Evolutionary conservation across 2,797 vertebrate species (phyloP).

Genomic region (Gallinago nigripennis): DNA sequence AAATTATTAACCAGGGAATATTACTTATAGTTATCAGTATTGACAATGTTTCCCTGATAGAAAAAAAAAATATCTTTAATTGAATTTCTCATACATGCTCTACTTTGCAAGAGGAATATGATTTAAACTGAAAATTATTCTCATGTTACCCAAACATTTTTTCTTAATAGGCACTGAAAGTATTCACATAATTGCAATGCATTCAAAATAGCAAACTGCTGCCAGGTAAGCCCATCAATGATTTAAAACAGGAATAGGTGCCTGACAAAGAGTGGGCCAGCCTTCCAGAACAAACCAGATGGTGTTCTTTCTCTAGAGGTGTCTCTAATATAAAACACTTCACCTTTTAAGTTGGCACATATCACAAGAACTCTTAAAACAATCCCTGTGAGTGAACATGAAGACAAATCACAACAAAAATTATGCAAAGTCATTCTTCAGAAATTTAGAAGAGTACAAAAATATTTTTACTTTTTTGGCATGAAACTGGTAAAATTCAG

Average conservation of each 20-base stretch:
- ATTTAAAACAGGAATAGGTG: neutral
- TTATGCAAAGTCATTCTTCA: neutral
- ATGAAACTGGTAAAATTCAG: neutral
- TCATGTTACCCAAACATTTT: neutral
- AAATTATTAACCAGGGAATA: slow-evolving; percentile 32
- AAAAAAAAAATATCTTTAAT: neutral
- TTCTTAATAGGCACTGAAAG: neutral
- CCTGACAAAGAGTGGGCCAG: neutral
- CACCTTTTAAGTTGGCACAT: slow-evolving; percentile 27
- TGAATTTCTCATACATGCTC: neutral
- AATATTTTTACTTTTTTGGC: neutral
- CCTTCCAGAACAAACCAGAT: neutral
- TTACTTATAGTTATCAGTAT: neutral
- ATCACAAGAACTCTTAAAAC: neutral
- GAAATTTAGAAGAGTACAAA: neutral
- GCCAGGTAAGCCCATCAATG: rapidly evolving
- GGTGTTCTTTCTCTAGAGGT: neutral
- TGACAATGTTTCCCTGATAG: neutral
- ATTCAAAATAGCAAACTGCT: neutral
- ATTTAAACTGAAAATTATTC: slow-evolving; percentile 53
- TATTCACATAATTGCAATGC: neutral
- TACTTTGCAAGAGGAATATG: neutral
- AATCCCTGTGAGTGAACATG: neutral
- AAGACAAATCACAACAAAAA: neutral
- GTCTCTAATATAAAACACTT: neutral